A percentile compares a stretch with the other conserved stretches of the same genome.
Conservation (phyloP, 2,888 invertebrate genomes). For the Folsomia manolachei region DNA sequence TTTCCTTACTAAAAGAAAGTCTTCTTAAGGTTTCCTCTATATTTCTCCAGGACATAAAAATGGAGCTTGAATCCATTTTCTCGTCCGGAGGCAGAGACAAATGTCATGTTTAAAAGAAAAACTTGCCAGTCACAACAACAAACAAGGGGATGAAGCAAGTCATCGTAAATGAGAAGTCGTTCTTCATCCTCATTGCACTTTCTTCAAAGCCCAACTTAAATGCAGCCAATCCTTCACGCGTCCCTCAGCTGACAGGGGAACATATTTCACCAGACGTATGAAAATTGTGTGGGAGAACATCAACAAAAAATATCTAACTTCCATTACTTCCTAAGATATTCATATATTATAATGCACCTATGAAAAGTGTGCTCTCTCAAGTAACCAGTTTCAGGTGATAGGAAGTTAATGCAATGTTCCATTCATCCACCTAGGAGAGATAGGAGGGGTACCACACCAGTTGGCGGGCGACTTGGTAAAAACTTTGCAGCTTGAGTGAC, state of each 20-base stretch:
- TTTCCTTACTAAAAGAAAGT: background rate
- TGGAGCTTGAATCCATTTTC: background rate
- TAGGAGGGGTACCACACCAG: too few relatives aligned
- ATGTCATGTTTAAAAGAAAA: background rate
- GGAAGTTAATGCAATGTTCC: background rate
- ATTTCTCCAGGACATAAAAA: background rate
- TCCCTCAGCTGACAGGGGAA: background rate
- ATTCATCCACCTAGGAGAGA: background rate
- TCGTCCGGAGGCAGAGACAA: background rate
- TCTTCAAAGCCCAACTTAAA: background rate
- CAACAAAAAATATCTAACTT: background rate
- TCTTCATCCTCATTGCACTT: background rate
- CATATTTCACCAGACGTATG: background rate
- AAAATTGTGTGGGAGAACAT: background rate
- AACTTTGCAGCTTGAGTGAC: background rate
- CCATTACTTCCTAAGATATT: background rate
- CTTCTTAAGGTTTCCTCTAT: background rate
- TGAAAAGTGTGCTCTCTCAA: background rate
- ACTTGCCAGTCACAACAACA: background rate
- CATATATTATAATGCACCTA: too few relatives aligned
- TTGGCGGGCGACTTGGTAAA: background rate
- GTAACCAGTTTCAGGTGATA: background rate
- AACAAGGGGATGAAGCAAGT: background rate
- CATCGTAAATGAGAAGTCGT: background rate
- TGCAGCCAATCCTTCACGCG: background rate